Evolutionary conservation across 2,113 vertebrate genomes (phyloP).

Genomic region (Empidonax traillii): DNA sequence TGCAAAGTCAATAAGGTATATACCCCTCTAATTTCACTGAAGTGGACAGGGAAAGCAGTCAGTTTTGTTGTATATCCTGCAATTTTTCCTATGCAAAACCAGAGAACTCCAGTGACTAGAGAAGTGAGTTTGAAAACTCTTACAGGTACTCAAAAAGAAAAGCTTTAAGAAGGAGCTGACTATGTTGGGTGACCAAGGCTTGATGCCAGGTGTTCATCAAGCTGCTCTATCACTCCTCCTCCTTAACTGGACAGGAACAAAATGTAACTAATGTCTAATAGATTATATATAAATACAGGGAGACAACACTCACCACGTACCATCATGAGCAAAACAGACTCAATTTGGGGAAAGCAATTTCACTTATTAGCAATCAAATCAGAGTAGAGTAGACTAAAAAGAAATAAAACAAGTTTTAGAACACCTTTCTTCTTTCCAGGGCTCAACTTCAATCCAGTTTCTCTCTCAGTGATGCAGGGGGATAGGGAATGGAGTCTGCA

Average conservation of each 20-base stretch:
- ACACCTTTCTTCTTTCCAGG: neutral
- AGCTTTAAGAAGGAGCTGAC: neutral
- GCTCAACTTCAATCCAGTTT: neutral
- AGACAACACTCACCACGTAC: neutral
- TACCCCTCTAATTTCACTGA: neutral
- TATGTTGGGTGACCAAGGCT: fast-evolving
- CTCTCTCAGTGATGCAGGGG: fast-evolving
- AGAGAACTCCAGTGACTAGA: neutral
- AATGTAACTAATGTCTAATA: fast-evolving
- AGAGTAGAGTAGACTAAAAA: neutral
- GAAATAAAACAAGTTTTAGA: neutral
- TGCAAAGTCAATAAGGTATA: neutral
- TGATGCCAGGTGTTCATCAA: neutral
- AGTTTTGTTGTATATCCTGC: neutral
- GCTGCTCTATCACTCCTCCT: neutral
- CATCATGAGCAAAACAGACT: fast-evolving
- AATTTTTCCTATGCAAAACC: neutral
- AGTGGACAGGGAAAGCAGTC: neutral
- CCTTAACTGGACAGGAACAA: neutral
- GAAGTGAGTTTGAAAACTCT: neutral
- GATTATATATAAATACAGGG: neutral
- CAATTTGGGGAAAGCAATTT: neutral
- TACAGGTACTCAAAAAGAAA: neutral
- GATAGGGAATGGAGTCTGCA: fast-evolving
- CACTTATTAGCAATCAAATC: neutral